These are phyloP conservation scores for Enteromius argenteus DNA, from an alignment of 2,797 vertebrate genomes.

Conservation along the genomic window DNA sequence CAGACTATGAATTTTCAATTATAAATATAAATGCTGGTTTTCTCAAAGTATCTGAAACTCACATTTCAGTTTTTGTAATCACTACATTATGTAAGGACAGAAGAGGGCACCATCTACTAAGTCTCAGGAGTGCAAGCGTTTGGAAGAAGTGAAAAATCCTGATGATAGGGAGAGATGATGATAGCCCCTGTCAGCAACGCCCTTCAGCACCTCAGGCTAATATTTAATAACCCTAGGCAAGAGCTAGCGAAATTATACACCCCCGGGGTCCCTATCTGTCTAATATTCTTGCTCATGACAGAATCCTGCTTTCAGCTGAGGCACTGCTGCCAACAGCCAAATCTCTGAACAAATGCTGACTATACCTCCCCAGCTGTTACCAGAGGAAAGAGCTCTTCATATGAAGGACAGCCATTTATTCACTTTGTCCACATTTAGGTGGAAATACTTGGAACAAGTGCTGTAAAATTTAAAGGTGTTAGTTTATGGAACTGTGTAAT, in stretches of 20 bases:
- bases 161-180: constrained; percentile 61
- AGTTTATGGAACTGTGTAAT: not conserved
- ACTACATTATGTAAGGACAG: constrained; percentile 55
- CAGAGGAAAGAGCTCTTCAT: constrained; percentile 50
- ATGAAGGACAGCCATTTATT: constrained; percentile 59
- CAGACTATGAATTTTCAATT: not conserved
- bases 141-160: constrained; percentile 54
- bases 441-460: not conserved
- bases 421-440: constrained; percentile 61
- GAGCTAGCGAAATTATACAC: constrained; percentile 62
- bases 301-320: constrained; percentile 80
- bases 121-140: constrained; percentile 43
- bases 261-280: constrained; percentile 65
- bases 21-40: not conserved
- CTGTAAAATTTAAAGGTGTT: not conserved
- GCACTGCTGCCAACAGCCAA: constrained; percentile 72
- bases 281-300: constrained; percentile 85
- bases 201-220: constrained; percentile 68
- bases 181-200: constrained; percentile 69
- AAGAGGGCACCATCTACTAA: constrained; percentile 68
- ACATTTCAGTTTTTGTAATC: not conserved
- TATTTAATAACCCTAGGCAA: constrained; percentile 74
- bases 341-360: constrained; percentile 71
- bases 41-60: not conserved
- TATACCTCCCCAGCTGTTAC: constrained; percentile 74